These are phyloP conservation scores for Tupaia tana DNA, from an alignment of 2,113 vertebrate species.

Conservation along the genomic window DNA sequence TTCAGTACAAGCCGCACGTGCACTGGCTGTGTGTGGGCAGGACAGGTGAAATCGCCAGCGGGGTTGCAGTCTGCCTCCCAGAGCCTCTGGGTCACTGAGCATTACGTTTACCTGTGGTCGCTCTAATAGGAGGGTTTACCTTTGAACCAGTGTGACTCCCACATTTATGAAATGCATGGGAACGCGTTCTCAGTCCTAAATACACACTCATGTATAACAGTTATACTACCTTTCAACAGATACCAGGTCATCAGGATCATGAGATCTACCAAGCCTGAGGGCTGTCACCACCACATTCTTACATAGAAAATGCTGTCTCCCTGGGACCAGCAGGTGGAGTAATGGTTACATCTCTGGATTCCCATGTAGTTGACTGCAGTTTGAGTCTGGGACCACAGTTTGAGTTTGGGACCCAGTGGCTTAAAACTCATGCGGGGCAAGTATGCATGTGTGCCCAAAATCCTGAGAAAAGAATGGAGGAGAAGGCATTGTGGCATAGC, in stretches of 20 bases:
- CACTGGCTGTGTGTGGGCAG: background rate
- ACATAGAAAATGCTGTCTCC: too few species aligned
- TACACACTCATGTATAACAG: background rate
- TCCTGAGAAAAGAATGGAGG: too few species aligned
- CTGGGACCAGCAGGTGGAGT: too few species aligned
- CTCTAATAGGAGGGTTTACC: background rate
- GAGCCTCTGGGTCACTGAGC: background rate
- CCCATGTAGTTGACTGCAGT: too few species aligned
- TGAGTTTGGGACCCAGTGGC: too few species aligned
- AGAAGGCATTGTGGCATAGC: too few species aligned
- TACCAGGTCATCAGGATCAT: background rate
- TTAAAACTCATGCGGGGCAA: too few species aligned
- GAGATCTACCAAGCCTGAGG: background rate
- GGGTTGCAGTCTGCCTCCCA: background rate
- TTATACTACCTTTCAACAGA: background rate
- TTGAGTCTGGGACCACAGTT: too few species aligned
- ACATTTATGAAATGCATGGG: background rate
- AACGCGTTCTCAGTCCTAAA: background rate
- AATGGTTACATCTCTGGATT: too few species aligned
- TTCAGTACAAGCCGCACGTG: background rate
- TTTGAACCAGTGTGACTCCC: background rate
- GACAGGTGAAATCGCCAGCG: background rate
- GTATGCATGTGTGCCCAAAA: too few species aligned
- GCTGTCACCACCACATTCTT: background rate
- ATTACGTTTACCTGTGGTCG: background rate